A percentile compares a stretch with the other conserved stretches of the same genome.
Conservation (phyloP, 2,888 invertebrate genomes). For the Zygothrica quintamaculata region DNA sequence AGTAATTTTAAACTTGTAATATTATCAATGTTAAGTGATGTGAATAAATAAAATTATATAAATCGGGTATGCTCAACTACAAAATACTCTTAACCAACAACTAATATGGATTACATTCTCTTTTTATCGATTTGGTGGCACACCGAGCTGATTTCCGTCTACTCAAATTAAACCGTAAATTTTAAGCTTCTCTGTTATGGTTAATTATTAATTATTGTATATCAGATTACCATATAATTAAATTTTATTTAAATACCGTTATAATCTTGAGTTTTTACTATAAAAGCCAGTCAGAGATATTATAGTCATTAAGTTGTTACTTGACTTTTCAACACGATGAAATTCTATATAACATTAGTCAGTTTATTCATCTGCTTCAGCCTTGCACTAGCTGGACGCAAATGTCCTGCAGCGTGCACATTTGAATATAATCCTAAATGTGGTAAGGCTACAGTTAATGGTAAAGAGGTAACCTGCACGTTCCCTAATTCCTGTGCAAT, state of each 20-base stretch:
- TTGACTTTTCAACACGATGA: slow-evolving; percentile 19
- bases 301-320: slow-evolving; percentile 1
- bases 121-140: too few species aligned
- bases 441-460: slow-evolving; percentile 21
- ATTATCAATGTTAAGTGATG: too few species aligned
- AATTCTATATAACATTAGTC: slow-evolving; percentile 27
- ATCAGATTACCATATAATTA: too few species aligned
- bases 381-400: background rate
- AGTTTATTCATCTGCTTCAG: slow-evolving; percentile 28
- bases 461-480: slow-evolving; percentile 14
- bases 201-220: background rate
- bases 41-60: too few species aligned
- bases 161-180: too few species aligned
- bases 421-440: slow-evolving; percentile 18
- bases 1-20: too few species aligned
- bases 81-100: too few species aligned
- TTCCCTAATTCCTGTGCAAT: slow-evolving; percentile 27
- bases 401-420: slow-evolving; percentile 24
- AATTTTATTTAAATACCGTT: too few species aligned
- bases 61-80: too few species aligned
- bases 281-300: slow-evolving; percentile 18
- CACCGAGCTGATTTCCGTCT: too few species aligned
- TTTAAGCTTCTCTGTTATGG: background rate
- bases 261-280: slow-evolving; percentile 3
- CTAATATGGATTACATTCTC: too few species aligned